These are phyloP conservation scores for Microvelia longipes DNA, from an alignment of 1,140 invertebrate genomes.

Conservation along the genomic window DNA sequence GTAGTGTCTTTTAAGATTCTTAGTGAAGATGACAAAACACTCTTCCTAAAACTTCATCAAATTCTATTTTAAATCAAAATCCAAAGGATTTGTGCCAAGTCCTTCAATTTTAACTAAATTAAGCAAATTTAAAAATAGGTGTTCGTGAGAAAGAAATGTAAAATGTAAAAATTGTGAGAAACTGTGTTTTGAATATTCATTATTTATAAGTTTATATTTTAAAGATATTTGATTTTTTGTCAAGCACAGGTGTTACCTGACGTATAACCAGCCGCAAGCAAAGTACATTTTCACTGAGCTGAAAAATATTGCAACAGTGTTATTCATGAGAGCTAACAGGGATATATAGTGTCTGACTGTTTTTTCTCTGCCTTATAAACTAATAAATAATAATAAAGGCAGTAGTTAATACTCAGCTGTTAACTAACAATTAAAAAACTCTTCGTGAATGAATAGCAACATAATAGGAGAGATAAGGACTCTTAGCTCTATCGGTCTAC, in stretches of 20 bases:
- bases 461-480: background rate
- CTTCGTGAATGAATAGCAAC: background rate
- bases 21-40: too few species aligned
- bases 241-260: conserved; percentile 50
- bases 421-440: background rate
- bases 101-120: too few species aligned
- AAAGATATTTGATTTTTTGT: too few species aligned
- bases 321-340: background rate
- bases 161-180: too few species aligned
- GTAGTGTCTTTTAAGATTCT: too few species aligned
- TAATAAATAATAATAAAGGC: background rate
- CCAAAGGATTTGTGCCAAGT: too few species aligned
- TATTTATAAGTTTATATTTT: too few species aligned
- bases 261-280: conserved; percentile 62
- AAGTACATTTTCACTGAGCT: conserved; percentile 44
- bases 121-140: too few species aligned
- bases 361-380: background rate
- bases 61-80: too few species aligned
- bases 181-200: too few species aligned
- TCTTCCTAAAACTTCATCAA: too few species aligned
- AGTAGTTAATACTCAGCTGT: background rate
- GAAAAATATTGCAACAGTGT: conserved; percentile 32
- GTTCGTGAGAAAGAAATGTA: too few species aligned
- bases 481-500: background rate
- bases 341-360: background rate